Base-by-base conservation (phyloP, 2,113 vertebrate genomes). In the Lagopus leucura region DNA sequence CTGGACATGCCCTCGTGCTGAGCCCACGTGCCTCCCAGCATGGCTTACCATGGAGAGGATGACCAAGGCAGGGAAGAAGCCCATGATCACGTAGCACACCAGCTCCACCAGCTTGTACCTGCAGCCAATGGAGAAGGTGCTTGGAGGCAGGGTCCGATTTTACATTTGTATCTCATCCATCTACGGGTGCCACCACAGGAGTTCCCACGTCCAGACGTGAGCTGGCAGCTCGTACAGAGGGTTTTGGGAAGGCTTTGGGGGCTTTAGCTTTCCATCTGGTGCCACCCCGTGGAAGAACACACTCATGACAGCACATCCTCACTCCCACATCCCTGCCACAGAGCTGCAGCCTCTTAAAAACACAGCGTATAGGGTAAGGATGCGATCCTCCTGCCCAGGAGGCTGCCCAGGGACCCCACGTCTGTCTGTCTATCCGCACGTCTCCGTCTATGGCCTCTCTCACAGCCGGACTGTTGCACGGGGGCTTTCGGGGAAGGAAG, bases 81-180 rank as follows among this genome's bases (percentile, higher is more conserved):
- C 99, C 99, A 99, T 99, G 73, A 98, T 92, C 10, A 98, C 58
- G 1, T 99, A 99, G 82, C 98, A 99, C 55, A 99, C 90, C 92
- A 99, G 76, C 97, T 99, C 99, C 52, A 99, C 96, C 78, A 99
- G 97, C 95, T 99, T 99, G 98, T 99, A 99, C 98, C 99, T 99
- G 97, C 20, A 8, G 30, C 32, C 34, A 5, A 92, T 42, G 92
- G 95, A 81, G 82, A 86, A 82, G 16, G 7, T 25, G 48, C 66
- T 93, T 73, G 58, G 55, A 88, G 50, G 70, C n/a, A 67, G 28
- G 34, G 1, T 0, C 3, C 11, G 14, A n/a, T 15, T 87, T 61
- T 57, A 47, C 0, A 0, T 11, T 17, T 19, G 7, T 38, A 32
- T 5, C 2, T 52, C 8, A 30, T 15, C 72, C n/a, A 7, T 9